Base-by-base conservation (phyloP, 2,797 vertebrate species). In the Macroramphosus scolopax region DNA sequence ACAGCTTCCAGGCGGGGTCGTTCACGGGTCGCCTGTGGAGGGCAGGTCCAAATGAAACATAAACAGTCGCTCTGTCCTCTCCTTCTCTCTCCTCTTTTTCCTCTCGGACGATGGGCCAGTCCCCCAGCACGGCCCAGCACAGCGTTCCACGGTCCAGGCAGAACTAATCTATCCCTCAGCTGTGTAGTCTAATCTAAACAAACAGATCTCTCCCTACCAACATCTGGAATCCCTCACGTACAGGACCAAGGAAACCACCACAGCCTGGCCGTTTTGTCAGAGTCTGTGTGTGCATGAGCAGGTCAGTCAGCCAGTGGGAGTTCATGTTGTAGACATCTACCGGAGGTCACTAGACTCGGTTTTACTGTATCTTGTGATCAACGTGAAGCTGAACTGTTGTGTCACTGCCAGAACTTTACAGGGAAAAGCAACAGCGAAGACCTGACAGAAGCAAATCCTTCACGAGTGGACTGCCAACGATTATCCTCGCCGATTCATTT, bases 111-210 rank as follows among this genome's bases (percentile, higher is more conserved):
- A 87, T 81, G 91, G 90, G 92, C 89, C 89, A 86, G 91, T 91
- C 87, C 88, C 85, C 84, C 87, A 63, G 77, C 61, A 68, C 57
- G 20, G 68, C 76, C 79, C 78, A 80, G 82, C 77, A 65, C 73
- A 77, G 69, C 63, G 67, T 72, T 89, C 87, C 90, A 82, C 69
- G 74, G 88, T 89, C 88, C 91, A 92, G 91, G 91, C 93, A 92
- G 89, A 87, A 91, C 89, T 94, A 92, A 96, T 95, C 92, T 92
- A 92, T 75, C 88, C 90, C 93, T 97, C 93, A 92, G 91, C 91
- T 95, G 92, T 89, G 88, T 88, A 74, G 82, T 68, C 85, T 89
- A 94, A 94, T 91, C 92, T 91, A 96, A 97, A 96, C 93, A 96
- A 91, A 93, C 71, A 83, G 85, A 93, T 92, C 89, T 84, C 82